phyloP scores from a whole-genome alignment of 2,113 vertebrate genomes.

The Neolamprologus caudopunctatus region DNA sequence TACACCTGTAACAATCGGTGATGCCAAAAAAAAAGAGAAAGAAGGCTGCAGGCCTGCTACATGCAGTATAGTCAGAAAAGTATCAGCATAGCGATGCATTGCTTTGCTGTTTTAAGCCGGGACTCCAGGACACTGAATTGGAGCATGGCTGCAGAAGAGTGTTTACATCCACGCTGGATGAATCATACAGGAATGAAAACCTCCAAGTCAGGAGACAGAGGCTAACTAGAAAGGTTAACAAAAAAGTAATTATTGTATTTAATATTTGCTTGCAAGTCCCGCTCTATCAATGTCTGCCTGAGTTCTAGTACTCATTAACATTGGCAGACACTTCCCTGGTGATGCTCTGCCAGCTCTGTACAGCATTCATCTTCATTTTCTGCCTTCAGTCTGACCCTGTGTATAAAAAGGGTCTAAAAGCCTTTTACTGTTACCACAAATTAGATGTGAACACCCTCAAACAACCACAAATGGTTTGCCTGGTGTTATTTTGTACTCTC shows the following conservation, averaged over 20 bases:
- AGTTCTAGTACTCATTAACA: not conserved
- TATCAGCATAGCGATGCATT: not conserved
- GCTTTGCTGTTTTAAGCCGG: not conserved
- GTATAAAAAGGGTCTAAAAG: not conserved
- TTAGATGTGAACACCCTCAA: not conserved
- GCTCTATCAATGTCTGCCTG: not conserved
- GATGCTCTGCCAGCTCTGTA: not conserved
- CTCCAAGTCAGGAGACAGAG: not conserved
- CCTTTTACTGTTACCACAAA: not conserved
- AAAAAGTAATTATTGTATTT: not conserved
- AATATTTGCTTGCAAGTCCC: not conserved
- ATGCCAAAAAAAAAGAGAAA: not conserved
- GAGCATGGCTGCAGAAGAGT: not conserved
- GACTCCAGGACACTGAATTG: not conserved
- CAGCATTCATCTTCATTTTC: not conserved
- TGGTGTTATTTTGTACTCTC: not conserved
- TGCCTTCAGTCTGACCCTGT: not conserved
- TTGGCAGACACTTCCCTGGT: not conserved
- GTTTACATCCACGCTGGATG: not conserved
- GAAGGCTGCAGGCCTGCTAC: not conserved
- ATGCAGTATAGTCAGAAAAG: not conserved
- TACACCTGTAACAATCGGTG: not conserved
- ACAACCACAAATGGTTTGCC: not conserved
- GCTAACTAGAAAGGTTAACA: not conserved
- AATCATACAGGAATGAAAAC: not conserved